Evolutionary conservation across 1,140 invertebrate genomes (phyloP).

Genomic region (Lordiphosa collinella): DNA sequence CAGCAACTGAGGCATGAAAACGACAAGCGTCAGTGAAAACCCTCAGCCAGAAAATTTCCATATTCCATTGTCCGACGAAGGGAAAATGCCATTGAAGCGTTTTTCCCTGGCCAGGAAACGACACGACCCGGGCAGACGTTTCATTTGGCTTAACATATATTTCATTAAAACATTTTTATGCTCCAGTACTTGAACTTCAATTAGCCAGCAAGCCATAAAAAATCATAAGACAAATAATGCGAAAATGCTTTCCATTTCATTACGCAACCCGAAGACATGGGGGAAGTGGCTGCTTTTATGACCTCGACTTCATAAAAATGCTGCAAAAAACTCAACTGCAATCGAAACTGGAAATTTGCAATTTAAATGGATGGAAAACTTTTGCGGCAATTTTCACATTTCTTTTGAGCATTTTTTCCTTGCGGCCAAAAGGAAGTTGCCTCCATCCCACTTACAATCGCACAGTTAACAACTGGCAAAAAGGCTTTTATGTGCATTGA

Average conservation of each 20-base stretch:
- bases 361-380: constrained; percentile 66
- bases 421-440: constrained; percentile 29
- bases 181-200: constrained; percentile 56
- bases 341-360: constrained; percentile 72
- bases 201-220: constrained; percentile 40
- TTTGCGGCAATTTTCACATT: constrained; percentile 60
- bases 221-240: constrained; percentile 28
- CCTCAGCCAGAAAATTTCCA: constrained; percentile 11
- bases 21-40: constrained; percentile 39
- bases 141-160: constrained; percentile 21
- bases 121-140: constrained; percentile 25
- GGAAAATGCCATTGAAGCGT: constrained; percentile 24
- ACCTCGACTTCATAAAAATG: constrained; percentile 26
- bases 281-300: constrained; percentile 40
- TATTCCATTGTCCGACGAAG: constrained; percentile 2
- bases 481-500: constrained; percentile 62
- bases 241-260: constrained; percentile 38
- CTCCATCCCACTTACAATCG: background rate
- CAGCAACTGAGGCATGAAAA: constrained; percentile 50
- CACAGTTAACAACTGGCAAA: background rate
- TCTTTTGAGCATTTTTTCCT: constrained; percentile 51
- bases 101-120: constrained; percentile 1
- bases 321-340: constrained; percentile 37
- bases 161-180: constrained; percentile 4
- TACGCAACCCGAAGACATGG: constrained; percentile 30